phyloP scores from a whole-genome alignment of 2,797 vertebrate species.

The Vireo griseus region DNA sequence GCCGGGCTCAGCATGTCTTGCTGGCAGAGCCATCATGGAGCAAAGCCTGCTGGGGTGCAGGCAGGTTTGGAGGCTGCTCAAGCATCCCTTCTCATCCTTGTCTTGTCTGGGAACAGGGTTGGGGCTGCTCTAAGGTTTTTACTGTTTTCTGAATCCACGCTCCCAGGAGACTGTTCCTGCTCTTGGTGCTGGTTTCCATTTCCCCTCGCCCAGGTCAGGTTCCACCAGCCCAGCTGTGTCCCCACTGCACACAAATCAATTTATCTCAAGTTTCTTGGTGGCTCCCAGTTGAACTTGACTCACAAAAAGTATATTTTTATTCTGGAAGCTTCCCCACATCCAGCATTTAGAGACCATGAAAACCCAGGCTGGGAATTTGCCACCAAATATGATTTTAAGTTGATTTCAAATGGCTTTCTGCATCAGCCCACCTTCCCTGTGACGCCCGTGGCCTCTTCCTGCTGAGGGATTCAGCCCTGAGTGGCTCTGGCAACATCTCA shows the following conservation, averaged over 20 bases:
- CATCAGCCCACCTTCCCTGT: background rate
- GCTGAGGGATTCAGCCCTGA: rapidly evolving
- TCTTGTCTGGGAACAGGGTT: background rate
- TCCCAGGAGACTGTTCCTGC: rapidly evolving
- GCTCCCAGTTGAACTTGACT: background rate
- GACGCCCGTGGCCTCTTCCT: rapidly evolving
- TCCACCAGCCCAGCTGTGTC: background rate
- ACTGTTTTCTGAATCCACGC: rapidly evolving
- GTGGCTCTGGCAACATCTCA: background rate
- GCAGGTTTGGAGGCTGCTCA: background rate
- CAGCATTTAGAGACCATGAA: rapidly evolving
- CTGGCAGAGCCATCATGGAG: background rate
- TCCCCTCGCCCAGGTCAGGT: rapidly evolving
- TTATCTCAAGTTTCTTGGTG: background rate
- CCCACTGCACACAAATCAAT: background rate
- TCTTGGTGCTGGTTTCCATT: background rate
- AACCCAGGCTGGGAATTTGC: background rate
- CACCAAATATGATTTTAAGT: background rate
- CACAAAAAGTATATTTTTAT: background rate
- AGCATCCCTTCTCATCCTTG: background rate
- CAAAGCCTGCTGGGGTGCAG: background rate
- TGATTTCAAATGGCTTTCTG: background rate
- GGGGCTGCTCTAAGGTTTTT: background rate
- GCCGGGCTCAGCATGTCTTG: background rate
- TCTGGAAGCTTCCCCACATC: background rate